phyloP scores from a whole-genome alignment of 2,113 vertebrate species.

The Euleptes europaea region DNA sequence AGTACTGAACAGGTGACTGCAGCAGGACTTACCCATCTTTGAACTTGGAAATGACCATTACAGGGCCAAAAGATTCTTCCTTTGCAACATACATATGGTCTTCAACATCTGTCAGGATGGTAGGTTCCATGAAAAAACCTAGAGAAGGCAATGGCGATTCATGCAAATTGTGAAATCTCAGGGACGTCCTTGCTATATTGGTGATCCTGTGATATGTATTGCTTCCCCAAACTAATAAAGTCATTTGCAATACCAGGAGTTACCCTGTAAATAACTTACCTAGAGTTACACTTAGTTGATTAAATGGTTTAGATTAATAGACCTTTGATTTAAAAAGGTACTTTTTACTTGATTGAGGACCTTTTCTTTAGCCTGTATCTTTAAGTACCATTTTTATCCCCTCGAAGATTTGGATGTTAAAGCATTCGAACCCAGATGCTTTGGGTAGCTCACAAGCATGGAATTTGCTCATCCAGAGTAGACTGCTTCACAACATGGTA shows the following conservation, averaged over 20 bases:
- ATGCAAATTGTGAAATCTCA: not conserved
- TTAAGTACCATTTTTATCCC: no score
- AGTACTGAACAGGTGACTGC: not conserved
- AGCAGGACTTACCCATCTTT: constrained; percentile 84
- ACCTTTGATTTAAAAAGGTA: no score
- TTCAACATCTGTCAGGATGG: constrained; percentile 83
- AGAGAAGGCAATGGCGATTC: not conserved
- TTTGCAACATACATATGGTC: constrained; percentile 82
- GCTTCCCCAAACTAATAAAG: accelerated
- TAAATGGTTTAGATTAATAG: not conserved
- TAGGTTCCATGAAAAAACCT: constrained; percentile 88
- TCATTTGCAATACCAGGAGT: not conserved
- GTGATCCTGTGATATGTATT: not conserved
- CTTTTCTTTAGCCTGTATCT: no score
- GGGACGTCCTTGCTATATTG: not conserved
- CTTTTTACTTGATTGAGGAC: no score
- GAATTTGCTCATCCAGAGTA: no score
- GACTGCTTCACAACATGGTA: no score
- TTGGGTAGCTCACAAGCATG: no score
- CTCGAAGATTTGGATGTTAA: no score
- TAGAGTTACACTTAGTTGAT: not conserved
- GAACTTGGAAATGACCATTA: constrained; percentile 98
- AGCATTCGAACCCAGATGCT: no score
- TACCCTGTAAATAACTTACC: not conserved
- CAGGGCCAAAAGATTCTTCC: constrained; percentile 90